Base-by-base conservation (phyloP, 2,888 invertebrate species). In the Drosophila kanekoi region DNA sequence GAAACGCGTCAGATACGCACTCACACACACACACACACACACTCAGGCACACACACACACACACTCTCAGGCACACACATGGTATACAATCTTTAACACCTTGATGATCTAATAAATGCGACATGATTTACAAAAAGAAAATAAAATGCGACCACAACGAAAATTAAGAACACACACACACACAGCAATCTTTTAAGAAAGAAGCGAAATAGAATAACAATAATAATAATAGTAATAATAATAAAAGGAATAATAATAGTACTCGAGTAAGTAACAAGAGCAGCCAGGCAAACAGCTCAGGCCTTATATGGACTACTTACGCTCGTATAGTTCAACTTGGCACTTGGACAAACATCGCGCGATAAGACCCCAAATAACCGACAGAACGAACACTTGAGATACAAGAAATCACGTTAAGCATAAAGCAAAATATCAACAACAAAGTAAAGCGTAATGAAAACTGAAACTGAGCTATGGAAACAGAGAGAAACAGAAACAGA, bases 41-140 rank as follows among this genome's bases (percentile, higher is more conserved):
- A 52, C n/a, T 54, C 33, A 49, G 57, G 68, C 51, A 72, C 38
- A 52, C 28, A 54, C 13, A 18, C 10, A 41, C 16, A 51, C 23
- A 56, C 56, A 48, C 35, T n/a, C n/a, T n/a, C n/a, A n/a, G n/a
- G n/a, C n/a, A 59, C 44, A 32, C 43, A 48, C 44, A 52, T 40
- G 37, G 48, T 20, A 48, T 18, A 77, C 88, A 87, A 82, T 89
- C 89, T 84, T 84, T 87, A 84, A 89, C 83, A 84, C 83, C 89
- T 84, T 84, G 83, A 84, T 84, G 83, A 84, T 84, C 89, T 89
- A 84, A 84, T 84, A 84, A 84, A 84, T 87, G 83, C 89, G 83
- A 84, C 83, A 84, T 84, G 83, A 84, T 89, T 89, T 87, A 85
- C 87, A 78, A 70, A 84, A 51, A 44, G 38, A 51, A 49, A 16